Conservation (phyloP, 2,113 vertebrate genomes). For the Porphyrio hochstetteri region DNA sequence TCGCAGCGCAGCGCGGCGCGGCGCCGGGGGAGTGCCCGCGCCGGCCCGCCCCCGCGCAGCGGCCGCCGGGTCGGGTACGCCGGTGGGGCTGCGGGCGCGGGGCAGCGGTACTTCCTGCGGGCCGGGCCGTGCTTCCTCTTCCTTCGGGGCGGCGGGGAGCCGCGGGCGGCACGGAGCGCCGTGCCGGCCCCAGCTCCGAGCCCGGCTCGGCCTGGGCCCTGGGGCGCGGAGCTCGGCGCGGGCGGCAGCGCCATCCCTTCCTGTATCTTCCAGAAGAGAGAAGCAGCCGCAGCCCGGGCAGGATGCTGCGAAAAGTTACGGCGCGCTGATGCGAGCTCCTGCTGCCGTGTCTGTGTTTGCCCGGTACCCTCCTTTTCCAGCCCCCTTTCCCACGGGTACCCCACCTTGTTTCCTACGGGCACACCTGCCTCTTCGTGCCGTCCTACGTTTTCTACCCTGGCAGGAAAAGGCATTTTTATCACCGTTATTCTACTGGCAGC, state of each 20-base stretch:
- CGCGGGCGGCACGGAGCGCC: background rate
- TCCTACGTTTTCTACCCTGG: background rate
- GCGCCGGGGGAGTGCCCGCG: background rate
- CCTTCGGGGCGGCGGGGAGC: background rate
- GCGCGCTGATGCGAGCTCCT: background rate
- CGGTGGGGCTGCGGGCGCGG: background rate
- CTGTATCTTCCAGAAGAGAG: accelerated
- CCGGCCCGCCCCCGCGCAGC: background rate
- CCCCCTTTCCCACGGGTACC: background rate
- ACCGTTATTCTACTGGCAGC: background rate
- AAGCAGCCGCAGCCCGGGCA: background rate
- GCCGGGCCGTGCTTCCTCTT: background rate
- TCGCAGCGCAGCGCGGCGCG: background rate
- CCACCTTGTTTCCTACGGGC: background rate
- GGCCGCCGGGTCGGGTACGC: background rate
- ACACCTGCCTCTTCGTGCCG: background rate
- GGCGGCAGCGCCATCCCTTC: background rate
- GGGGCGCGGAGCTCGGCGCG: background rate
- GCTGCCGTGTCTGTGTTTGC: background rate
- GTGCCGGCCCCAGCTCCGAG: accelerated
- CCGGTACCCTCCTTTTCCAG: background rate
- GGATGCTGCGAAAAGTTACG: background rate
- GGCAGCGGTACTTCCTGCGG: background rate
- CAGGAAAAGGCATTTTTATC: background rate
- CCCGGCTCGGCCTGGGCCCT: background rate